These are phyloP conservation scores for Lepidurus couesii DNA, from an alignment of 1,140 invertebrate genomes.

Conservation along the genomic window DNA sequence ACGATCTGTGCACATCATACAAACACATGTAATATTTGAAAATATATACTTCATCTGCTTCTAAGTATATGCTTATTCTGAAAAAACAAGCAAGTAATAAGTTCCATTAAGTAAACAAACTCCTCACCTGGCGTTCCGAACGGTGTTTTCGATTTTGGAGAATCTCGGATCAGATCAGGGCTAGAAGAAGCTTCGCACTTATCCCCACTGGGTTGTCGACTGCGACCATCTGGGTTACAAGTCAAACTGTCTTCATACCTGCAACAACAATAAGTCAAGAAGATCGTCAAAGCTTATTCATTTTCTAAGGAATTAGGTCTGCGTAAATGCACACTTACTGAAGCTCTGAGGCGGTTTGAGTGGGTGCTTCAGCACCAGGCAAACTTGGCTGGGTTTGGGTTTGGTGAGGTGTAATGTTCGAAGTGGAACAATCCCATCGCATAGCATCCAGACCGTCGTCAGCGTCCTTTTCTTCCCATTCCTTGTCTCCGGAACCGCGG, in stretches of 20 bases:
- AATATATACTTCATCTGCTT: background rate
- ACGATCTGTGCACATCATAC: background rate
- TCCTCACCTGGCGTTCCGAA: background rate
- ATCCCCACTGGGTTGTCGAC: background rate
- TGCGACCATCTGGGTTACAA: background rate
- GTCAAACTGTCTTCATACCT: background rate
- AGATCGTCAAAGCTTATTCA: too few relatives aligned
- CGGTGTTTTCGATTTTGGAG: background rate
- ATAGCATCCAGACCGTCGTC: background rate
- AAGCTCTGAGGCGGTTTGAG: background rate
- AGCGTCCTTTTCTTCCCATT: background rate
- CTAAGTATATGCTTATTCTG: background rate
- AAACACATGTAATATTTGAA: background rate
- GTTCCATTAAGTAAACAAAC: too few relatives aligned
- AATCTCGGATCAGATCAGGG: constrained; percentile 6
- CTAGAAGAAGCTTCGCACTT: background rate
- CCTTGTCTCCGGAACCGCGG: background rate
- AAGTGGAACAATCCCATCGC: background rate
- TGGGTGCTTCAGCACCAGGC: background rate
- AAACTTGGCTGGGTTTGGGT: background rate
- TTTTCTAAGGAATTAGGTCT: too few relatives aligned
- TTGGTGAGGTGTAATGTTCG: background rate
- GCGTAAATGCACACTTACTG: background rate
- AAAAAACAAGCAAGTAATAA: background rate
- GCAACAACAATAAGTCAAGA: background rate